phyloP scores from a whole-genome alignment of 2,797 vertebrate genomes.

The Holocentrus rufus region DNA sequence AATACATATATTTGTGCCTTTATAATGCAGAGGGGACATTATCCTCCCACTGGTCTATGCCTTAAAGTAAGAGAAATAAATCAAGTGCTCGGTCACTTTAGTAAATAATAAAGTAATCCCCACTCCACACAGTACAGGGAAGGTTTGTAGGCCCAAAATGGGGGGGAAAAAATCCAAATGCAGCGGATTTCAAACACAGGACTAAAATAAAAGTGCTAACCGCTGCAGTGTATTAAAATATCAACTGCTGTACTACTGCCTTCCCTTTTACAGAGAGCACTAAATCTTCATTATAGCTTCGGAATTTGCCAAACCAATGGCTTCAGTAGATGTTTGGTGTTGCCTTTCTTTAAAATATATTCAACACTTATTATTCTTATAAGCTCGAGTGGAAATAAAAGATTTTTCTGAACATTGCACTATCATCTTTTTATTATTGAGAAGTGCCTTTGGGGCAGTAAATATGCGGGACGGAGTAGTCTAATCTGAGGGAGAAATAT shows the following conservation, averaged over 20 bases:
- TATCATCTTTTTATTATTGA: slow-evolving; percentile 13
- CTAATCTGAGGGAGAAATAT: slow-evolving; percentile 50
- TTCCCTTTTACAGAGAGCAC: neutral
- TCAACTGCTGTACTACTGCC: too few relatives aligned
- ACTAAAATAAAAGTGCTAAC: neutral
- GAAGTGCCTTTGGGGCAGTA: slow-evolving; percentile 33
- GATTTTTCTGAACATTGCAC: neutral
- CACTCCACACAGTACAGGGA: neutral
- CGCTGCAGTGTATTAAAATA: neutral
- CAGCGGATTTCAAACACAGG: neutral
- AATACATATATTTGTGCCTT: neutral
- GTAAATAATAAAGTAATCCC: neutral
- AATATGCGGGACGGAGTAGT: slow-evolving; percentile 24
- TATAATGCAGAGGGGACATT: slow-evolving; percentile 37
- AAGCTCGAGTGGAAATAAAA: slow-evolving; percentile 12
- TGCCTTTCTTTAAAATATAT: slow-evolving; percentile 7
- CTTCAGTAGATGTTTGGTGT: slow-evolving; percentile 3
- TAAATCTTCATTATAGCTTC: neutral
- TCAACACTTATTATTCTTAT: slow-evolving; percentile 40
- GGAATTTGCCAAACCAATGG: neutral
- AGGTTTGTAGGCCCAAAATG: neutral
- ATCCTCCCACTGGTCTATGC: neutral
- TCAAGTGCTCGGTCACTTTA: neutral
- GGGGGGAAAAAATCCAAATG: slow-evolving; percentile 1
- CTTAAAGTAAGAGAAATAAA: neutral